Base-by-base conservation (phyloP, 2,113 vertebrate genomes). In the Steatornis caripensis region DNA sequence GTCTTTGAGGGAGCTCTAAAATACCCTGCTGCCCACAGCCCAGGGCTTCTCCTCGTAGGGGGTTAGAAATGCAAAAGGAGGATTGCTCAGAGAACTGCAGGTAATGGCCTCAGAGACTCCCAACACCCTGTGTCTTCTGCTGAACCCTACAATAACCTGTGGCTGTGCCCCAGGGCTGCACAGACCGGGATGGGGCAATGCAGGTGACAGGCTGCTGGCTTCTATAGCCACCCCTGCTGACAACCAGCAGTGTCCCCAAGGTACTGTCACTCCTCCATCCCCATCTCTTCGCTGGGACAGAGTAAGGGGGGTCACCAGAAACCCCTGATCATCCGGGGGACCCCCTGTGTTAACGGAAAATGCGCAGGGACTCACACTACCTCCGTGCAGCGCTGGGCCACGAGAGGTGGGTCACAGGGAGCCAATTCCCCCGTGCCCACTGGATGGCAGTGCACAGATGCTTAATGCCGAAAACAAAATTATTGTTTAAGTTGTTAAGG, bases 371-470 rank as follows among this genome's bases (percentile, higher is more conserved):
- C 2, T 5, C 15, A 23, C 55, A 19, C 41, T 36, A 66, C 3
- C 36, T 55, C 45, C 6, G 0, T 8, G 58, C 60, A 26, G 48
- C 4, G 0, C 49, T 8, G 23, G 27, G n/a, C 39, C 64, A 5
- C 7, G 2, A 30, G 57, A 46, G 8, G 15, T 5, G 48, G 29
- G 54, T 6, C 4, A 6, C 62, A 36, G 27, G 62, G 36, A 70
- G 43, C 21, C 37, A 45, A 34, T 80, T 79, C 75, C 68, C 58
- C 57, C 7, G 22, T 5, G 54, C 66, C 94, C 90, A 26, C 92
- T 93, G 92, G 96, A 85, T 97, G 97, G 95, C 96, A 87, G 92
- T 53, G 94, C 55, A 62, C 61, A 43, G 58, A 93, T 46, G 41
- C 80, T 85, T 12, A 69, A 68, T 4, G 34, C 57, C 3, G 0